Percentiles rank a stretch among this genome's conserved stretches.
Evolutionary conservation across 2,888 invertebrate species (phyloP).

Genomic region (Hirtodrosophila cameraria): DNA sequence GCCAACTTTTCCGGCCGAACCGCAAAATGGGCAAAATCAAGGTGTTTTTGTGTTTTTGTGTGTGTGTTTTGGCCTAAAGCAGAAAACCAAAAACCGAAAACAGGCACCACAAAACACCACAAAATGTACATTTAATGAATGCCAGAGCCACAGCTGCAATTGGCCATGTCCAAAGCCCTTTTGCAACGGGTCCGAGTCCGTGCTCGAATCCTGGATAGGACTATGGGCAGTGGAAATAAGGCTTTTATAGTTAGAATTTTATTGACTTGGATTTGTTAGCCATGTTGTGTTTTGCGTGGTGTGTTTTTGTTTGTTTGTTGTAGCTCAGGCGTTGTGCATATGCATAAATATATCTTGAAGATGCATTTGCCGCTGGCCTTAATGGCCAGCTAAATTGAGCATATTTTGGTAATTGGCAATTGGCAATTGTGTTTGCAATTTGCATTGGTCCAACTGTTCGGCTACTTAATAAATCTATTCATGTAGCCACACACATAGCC

Average conservation of each 20-base stretch:
- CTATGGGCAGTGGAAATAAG: constrained; percentile 36
- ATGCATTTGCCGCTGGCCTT: constrained; percentile 23
- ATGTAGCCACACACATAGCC: constrained; percentile 15
- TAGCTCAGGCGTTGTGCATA: constrained; percentile 1
- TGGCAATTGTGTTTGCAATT: constrained; percentile 47
- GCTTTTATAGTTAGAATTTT: constrained; percentile 68
- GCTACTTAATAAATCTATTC: constrained; percentile 62
- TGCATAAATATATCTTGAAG: constrained; percentile 42
- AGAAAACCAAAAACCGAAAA: too few species aligned
- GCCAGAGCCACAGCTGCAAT: constrained; percentile 62
- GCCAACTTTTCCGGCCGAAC: constrained; percentile 26
- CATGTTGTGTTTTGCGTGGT: not conserved
- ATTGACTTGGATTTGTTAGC: constrained; percentile 72
- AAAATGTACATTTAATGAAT: constrained; percentile 66
- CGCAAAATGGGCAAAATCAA: constrained; percentile 44
- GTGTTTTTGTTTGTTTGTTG: not conserved
- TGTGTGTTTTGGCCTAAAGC: constrained; percentile 27
- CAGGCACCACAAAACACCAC: too few species aligned
- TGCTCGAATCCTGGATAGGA: constrained; percentile 6
- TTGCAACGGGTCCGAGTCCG: constrained; percentile 10
- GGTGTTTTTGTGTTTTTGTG: constrained; percentile 52
- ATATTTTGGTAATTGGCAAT: constrained; percentile 70
- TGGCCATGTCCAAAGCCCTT: constrained; percentile 52
- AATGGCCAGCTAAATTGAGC: constrained; percentile 39
- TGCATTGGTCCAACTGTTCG: constrained; percentile 35